Evolutionary conservation across 2,888 invertebrate species (phyloP).

Genomic region (Pterostichus madidus): DNA sequence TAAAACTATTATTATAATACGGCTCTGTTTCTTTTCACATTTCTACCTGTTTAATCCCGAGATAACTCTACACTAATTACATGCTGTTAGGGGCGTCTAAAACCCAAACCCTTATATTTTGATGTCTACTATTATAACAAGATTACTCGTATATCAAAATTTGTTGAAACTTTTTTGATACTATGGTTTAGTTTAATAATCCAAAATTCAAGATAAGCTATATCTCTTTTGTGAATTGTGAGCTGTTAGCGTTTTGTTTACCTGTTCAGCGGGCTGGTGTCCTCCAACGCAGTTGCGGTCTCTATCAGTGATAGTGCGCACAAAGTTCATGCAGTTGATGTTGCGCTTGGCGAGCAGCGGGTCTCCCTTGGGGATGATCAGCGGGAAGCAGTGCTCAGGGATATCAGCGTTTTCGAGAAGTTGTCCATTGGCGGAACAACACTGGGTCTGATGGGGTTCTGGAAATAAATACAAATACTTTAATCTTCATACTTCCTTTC

Average conservation of each 20-base stretch:
- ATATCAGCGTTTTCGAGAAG: constrained; percentile 77
- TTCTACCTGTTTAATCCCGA: too few relatives aligned
- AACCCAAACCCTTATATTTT: too few relatives aligned
- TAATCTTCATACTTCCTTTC: neutral
- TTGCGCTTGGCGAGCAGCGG: constrained; percentile 79
- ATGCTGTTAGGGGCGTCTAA: too few relatives aligned
- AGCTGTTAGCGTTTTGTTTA: constrained; percentile 71
- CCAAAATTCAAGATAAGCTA: too few relatives aligned
- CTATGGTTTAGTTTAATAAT: too few relatives aligned
- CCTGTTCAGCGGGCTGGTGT: constrained; percentile 86
- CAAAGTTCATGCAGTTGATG: constrained; percentile 86
- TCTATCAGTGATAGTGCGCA: constrained; percentile 84
- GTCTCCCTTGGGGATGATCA: constrained; percentile 79
- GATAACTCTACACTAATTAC: too few relatives aligned
- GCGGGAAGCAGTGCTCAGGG: constrained; percentile 79
- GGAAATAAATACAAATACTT: constrained; percentile 65
- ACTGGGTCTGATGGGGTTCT: constrained; percentile 82
- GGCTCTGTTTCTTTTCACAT: too few relatives aligned
- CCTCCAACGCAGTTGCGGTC: constrained; percentile 83
- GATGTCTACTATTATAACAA: too few relatives aligned
- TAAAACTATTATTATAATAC: too few relatives aligned
- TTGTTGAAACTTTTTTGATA: too few relatives aligned
- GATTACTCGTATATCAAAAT: too few relatives aligned
- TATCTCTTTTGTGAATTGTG: neutral
- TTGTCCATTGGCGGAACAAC: constrained; percentile 82